These are phyloP conservation scores for Amphimallon solstitiale DNA, from an alignment of 2,888 invertebrate genomes.

Conservation along the genomic window DNA sequence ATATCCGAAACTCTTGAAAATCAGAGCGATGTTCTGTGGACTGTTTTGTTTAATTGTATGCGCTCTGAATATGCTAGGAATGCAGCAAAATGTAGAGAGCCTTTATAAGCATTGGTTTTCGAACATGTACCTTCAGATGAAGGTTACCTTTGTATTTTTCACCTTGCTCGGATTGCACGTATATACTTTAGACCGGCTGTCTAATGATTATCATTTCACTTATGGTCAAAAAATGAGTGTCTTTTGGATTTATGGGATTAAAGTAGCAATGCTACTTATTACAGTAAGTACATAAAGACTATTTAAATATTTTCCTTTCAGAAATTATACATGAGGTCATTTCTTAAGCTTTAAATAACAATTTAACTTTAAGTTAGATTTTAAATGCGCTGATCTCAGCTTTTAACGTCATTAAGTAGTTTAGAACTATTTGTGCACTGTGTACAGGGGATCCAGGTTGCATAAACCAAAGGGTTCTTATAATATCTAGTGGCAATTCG, in stretches of 20 bases:
- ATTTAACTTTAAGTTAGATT: too few species aligned
- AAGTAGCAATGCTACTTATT: slow-evolving; percentile 59
- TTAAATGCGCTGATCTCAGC: too few species aligned
- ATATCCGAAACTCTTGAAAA: slow-evolving; percentile 17
- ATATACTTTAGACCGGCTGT: slow-evolving; percentile 19
- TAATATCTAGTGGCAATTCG: too few species aligned
- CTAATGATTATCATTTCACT: slow-evolving; percentile 36
- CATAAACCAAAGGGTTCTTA: too few species aligned
- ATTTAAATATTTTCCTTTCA: background rate
- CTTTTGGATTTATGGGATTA: slow-evolving; percentile 33
- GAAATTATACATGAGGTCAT: background rate
- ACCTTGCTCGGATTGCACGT: slow-evolving; percentile 23
- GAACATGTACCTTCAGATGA: slow-evolving; percentile 6
- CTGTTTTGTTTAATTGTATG: slow-evolving; percentile 13
- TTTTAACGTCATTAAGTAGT: too few species aligned
- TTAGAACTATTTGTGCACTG: too few species aligned
- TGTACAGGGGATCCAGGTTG: too few species aligned
- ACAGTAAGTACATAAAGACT: slow-evolving; percentile 57
- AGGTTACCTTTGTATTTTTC: slow-evolving; percentile 20
- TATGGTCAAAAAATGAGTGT: slow-evolving; percentile 25
- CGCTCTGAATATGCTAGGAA: slow-evolving; percentile 12
- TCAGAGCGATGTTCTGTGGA: slow-evolving; percentile 4
- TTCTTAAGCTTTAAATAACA: background rate
- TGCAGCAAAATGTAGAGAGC: background rate
- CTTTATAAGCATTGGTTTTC: background rate